A percentile compares a stretch with the other conserved stretches of the same genome.
phyloP scores from a whole-genome alignment of 2,888 invertebrate genomes.

The Agonum fuliginosum region DNA sequence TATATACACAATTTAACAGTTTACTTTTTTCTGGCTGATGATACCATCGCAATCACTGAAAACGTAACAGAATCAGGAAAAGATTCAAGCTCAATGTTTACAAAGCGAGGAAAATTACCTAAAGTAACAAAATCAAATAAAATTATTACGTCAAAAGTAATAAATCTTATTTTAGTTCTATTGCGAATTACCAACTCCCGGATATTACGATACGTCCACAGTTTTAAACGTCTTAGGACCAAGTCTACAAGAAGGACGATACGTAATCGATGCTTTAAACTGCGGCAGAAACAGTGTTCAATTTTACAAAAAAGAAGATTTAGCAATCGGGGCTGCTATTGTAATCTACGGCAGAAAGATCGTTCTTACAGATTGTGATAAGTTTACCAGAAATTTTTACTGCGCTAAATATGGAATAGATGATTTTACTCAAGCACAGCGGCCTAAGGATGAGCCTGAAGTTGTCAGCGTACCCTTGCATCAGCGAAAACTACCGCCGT shows the following conservation, averaged over 20 bases:
- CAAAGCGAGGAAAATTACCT: constrained; percentile 85
- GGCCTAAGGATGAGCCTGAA: constrained; percentile 71
- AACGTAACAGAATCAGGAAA: constrained; percentile 79
- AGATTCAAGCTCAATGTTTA: constrained; percentile 82
- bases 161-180: constrained; percentile 38
- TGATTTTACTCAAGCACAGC: constrained; percentile 78
- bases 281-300: constrained; percentile 73
- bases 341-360: constrained; percentile 89
- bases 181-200: constrained; percentile 71
- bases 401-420: constrained; percentile 81
- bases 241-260: constrained; percentile 74
- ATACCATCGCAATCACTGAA: constrained; percentile 92
- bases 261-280: constrained; percentile 76
- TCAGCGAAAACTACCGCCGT: constrained; percentile 83
- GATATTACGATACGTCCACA: constrained; percentile 74
- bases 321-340: constrained; percentile 87
- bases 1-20: constrained; percentile 86
- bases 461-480: constrained; percentile 67
- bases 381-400: constrained; percentile 91
- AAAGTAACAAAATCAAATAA: constrained; percentile 75
- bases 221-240: constrained; percentile 80
- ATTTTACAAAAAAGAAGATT: constrained; percentile 82
- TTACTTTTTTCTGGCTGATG: constrained; percentile 90
- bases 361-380: constrained; percentile 88
- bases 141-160: constrained; percentile 4